These are phyloP conservation scores for Xestia xanthographa DNA, from an alignment of 2,888 invertebrate species.

Conservation along the genomic window DNA sequence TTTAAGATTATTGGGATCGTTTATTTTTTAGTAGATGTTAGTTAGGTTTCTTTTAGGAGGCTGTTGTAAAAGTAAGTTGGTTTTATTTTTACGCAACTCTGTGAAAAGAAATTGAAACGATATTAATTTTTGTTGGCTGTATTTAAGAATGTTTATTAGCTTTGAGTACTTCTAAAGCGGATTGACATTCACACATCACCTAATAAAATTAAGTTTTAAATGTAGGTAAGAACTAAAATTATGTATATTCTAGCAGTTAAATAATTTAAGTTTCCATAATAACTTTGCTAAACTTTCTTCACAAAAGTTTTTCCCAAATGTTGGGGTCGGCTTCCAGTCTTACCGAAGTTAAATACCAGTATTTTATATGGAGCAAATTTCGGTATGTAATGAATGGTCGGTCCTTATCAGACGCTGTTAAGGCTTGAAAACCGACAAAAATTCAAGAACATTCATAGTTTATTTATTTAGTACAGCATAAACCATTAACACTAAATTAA, in stretches of 20 bases:
- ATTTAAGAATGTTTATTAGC: neutral
- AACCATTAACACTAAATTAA: too few relatives aligned
- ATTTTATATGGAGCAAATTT: neutral
- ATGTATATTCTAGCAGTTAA: neutral
- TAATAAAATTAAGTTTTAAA: neutral
- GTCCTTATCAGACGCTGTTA: neutral
- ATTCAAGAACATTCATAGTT: neutral
- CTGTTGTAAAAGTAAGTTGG: conserved; percentile 1
- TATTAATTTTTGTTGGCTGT: neutral
- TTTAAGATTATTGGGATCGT: conserved; percentile 27
- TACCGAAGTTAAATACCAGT: neutral
- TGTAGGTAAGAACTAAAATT: neutral
- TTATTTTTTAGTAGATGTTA: conserved; percentile 30
- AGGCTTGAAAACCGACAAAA: neutral
- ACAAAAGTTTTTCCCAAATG: neutral
- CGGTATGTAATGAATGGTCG: neutral
- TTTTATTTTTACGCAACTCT: neutral
- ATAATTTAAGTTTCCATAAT: neutral
- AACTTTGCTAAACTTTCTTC: neutral
- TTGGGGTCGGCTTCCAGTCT: neutral
- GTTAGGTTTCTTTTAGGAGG: conserved; percentile 19
- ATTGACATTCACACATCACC: neutral
- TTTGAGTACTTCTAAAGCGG: neutral
- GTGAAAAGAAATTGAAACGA: neutral
- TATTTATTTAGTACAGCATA: too few relatives aligned